Evolutionary conservation across 2,113 vertebrate species (phyloP), one percentile per base, ranked within the genome.

Genomic region (Electrona antarctica): DNA sequence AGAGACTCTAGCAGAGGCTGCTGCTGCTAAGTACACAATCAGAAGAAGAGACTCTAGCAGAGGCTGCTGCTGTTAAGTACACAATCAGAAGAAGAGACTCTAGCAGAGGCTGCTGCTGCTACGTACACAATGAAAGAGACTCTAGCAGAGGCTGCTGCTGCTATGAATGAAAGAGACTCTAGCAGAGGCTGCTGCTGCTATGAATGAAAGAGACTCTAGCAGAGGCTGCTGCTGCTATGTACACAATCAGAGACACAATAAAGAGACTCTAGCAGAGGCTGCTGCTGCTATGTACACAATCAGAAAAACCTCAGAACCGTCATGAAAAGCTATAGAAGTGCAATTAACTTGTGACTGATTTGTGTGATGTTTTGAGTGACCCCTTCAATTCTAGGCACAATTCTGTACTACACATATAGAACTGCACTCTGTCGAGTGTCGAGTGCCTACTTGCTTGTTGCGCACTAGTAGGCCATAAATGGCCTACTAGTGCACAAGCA

Each of bases 141-240:
- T 21, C 21, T 1, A 29, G 79, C 85, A 84, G 73, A 80, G 67
- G 21, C 21, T 21, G 21, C 21, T 21, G 83, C 73, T n/a, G n/a
- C n/a, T n/a, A n/a, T n/a, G n/a, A 86, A 88, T 79, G 76, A 88
- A 87, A 83, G 74, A 64, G 73, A 63, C 74, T 21, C 21, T 1
- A 29, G 79, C 85, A 84, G 73, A 80, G 67, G 21, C 21, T 21
- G 21, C 21, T 21, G 83, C 73, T n/a, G n/a, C n/a, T n/a, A n/a
- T n/a, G n/a, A 86, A 88, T 79, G 76, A 88, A 87, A 83, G 74
- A 64, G 73, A 63, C 74, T 21, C 21, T 1, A 29, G 79, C 85
- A 84, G 73, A 80, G 67, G 21, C 21, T 21, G 21, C 21, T 21
- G 83, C 73, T n/a, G n/a, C n/a, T n/a, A n/a, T n/a, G n/a, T n/a